Evolutionary conservation across 2,797 vertebrate species (phyloP), one percentile per base, ranked within the genome.

Genomic region (Tokudaia muenninki): DNA sequence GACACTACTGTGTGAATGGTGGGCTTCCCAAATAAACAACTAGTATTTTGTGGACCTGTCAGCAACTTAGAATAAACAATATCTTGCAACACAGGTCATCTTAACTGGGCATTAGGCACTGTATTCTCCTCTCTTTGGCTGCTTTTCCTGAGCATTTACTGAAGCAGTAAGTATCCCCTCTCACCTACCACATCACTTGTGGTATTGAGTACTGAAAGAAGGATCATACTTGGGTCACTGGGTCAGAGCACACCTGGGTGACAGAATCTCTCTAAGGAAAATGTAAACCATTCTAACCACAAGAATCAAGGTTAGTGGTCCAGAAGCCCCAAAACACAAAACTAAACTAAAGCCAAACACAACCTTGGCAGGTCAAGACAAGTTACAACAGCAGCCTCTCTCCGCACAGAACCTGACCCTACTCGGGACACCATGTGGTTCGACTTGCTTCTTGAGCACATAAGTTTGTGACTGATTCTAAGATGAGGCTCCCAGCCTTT

Each of bases 101-200:
- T 44, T 44, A 57, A 29, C 81, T 80, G 8, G 34, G 63, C 34
- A 7, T 65, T 92, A 59, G 12, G 65, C 19, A 59, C 57, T 24
- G 12, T 6, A 31, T 67, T 94, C 87, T 41, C 47, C 37, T 91
- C 55, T 94, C 95, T 90, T 74, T 91, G 61, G 10, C 59, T 90
- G 24, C 88, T 94, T 95, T 79, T 86, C 82, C 82, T 89, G 91
- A 95, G 84, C 52, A 52, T 74, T 92, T 94, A 87, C 92, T 87
- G 52, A 93, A 94, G 78, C 81, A 24, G 61, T 94, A 87, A 92
- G 63, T 50, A 67, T 94, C 70, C 74, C 52, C 63, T 7, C 59
- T 97, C 96, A 96, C 90, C 88, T 95, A 96, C 88, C 91, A 96
- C 88, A 89, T 94, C 79, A 81, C 0, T 8, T 91, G 61, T 90